A percentile compares a stretch with the other conserved stretches of the same genome.
phyloP scores from a whole-genome alignment of 2,888 invertebrate genomes.

The Onthophagus sagittarius region DNA sequence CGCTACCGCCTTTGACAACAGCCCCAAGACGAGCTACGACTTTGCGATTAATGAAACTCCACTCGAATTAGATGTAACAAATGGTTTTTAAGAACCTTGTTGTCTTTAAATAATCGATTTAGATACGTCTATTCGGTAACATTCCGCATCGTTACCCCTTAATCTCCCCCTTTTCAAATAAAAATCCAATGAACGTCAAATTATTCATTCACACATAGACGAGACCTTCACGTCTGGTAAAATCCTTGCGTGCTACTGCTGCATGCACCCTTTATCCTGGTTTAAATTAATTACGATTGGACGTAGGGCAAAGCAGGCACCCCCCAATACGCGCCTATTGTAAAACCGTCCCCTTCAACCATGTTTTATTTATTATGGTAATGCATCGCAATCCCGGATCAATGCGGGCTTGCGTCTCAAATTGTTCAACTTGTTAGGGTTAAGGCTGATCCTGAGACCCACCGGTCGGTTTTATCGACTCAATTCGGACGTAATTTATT shows the following conservation, averaged over 20 bases:
- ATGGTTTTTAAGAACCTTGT: background rate
- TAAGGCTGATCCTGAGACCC: background rate
- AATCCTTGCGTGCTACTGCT: background rate
- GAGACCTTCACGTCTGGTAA: background rate
- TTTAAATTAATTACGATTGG: background rate
- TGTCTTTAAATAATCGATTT: background rate
- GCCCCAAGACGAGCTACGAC: background rate
- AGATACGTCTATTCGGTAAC: background rate
- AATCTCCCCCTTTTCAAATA: background rate
- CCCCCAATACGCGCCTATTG: background rate
- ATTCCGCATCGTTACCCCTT: background rate
- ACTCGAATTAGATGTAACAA: background rate
- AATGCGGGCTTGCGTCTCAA: background rate
- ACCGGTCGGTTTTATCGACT: background rate
- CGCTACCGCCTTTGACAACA: conserved; percentile 1
- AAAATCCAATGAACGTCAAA: background rate
- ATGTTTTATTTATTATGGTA: background rate
- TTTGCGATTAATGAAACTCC: background rate
- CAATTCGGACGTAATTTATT: background rate
- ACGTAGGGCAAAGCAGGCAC: background rate
- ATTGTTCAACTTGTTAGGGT: background rate
- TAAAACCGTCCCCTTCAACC: background rate
- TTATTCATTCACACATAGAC: background rate
- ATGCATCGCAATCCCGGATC: background rate
- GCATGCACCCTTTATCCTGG: background rate